Conservation (phyloP, 2,797 vertebrate genomes). For the Macropodus opercularis region DNA sequence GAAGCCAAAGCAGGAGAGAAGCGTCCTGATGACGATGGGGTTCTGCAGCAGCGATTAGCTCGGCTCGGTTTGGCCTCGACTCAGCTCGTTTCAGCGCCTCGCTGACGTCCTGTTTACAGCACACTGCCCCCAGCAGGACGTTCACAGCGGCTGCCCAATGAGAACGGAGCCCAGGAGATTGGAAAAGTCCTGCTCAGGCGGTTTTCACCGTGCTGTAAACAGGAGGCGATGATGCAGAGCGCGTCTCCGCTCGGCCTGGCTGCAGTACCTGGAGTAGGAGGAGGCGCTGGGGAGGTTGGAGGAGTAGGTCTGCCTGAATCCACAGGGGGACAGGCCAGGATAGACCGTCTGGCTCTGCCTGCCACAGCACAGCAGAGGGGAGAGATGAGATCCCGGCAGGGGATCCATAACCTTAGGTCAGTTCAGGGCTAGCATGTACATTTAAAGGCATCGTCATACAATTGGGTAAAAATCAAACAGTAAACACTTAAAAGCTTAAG, state of each 20-base stretch:
- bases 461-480: not conserved
- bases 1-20: too few relatives aligned
- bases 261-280: constrained; percentile 96
- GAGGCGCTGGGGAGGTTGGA: constrained; percentile 90
- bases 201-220: constrained; percentile 56
- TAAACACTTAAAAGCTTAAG: not conserved
- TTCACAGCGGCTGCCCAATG: constrained; percentile 23
- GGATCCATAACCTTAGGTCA: not conserved
- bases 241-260: constrained; percentile 46
- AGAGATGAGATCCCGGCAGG: constrained; percentile 37
- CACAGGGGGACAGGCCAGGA: constrained; percentile 92
- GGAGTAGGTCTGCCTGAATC: constrained; percentile 95
- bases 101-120: constrained; percentile 61
- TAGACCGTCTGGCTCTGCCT: constrained; percentile 99
- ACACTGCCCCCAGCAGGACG: constrained; percentile 34
- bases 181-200: constrained; percentile 33
- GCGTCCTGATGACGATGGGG: too few relatives aligned
- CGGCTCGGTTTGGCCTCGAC: constrained; percentile 19
- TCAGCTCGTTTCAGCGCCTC: constrained; percentile 27
- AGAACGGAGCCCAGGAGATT: constrained; percentile 10
- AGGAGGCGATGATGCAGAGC: constrained; percentile 54
- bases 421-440: not conserved
- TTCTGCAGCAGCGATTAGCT: constrained; percentile 49
- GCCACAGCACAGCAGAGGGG: constrained; percentile 80
- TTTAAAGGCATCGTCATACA: not conserved